phyloP scores from a whole-genome alignment of 2,113 vertebrate species.

The Tychaedon coryphoeus region DNA sequence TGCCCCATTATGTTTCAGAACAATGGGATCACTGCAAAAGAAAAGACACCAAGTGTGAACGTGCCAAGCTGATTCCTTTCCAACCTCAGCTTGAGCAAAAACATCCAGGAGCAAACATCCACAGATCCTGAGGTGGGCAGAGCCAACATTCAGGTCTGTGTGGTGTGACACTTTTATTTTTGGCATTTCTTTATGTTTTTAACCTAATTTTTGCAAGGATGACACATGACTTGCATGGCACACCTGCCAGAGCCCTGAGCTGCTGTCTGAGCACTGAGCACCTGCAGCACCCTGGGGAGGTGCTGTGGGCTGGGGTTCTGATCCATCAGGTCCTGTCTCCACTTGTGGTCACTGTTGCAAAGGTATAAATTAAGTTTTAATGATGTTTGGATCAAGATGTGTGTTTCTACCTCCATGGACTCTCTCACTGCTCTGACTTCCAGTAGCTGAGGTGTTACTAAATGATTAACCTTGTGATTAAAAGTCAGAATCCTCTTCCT shows the following conservation, averaged over 20 bases:
- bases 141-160: background rate
- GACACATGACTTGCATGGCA: accelerated
- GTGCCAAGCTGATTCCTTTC: conserved; percentile 36
- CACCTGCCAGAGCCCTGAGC: background rate
- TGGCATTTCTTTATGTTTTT: background rate
- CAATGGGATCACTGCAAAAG: conserved; percentile 69
- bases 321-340: background rate
- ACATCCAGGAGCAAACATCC: background rate
- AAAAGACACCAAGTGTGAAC: conserved; percentile 56
- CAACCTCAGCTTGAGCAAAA: background rate
- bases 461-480: background rate
- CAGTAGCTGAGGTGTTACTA: background rate
- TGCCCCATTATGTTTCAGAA: conserved; percentile 73
- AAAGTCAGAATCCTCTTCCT: background rate
- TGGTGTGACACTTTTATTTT: background rate
- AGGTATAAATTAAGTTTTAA: background rate
- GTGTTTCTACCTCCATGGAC: background rate
- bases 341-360: background rate
- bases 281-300: background rate
- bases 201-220: background rate
- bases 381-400: background rate
- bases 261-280: background rate
- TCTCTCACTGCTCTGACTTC: background rate
- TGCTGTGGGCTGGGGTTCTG: background rate
- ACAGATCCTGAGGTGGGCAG: background rate